Evolutionary conservation across 2,888 invertebrate genomes (phyloP).

Genomic region (Leptura quadrifasciata): DNA sequence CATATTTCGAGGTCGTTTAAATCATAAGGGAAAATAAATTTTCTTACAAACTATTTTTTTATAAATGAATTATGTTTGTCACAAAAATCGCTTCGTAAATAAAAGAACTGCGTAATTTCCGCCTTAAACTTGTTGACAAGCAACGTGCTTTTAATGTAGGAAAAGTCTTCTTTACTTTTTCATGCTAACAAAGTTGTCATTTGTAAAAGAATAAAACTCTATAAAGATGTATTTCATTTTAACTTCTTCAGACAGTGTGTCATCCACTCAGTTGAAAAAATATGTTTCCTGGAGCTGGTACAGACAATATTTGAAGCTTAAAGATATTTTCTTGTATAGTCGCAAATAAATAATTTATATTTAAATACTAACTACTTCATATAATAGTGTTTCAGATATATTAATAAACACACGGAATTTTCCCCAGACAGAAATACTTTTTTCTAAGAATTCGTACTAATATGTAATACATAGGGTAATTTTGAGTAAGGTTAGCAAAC

Average conservation of each 20-base stretch:
- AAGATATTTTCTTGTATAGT: neutral
- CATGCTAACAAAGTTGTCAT: neutral
- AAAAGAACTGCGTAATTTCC: neutral
- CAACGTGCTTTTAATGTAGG: neutral
- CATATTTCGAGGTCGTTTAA: no score
- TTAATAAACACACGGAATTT: no score
- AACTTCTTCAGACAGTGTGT: neutral
- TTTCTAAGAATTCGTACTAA: no score
- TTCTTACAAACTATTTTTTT: neutral
- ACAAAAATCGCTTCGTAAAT: neutral
- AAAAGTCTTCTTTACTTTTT: neutral
- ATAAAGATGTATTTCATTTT: constrained; percentile 3
- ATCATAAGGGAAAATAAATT: no score
- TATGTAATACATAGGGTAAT: no score
- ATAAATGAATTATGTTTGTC: neutral
- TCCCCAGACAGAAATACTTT: no score
- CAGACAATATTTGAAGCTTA: neutral
- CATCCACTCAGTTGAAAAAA: constrained; percentile 1
- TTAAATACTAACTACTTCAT: neutral
- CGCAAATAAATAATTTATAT: neutral
- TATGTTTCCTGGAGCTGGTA: neutral
- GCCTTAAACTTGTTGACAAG: neutral
- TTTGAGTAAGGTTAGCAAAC: no score
- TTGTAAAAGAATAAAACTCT: constrained; percentile 7
- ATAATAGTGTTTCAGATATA: no score